A percentile compares a stretch with the other conserved stretches of the same genome.
phyloP scores from a whole-genome alignment of 2,888 invertebrate species.

The Odontocerum albicorne region DNA sequence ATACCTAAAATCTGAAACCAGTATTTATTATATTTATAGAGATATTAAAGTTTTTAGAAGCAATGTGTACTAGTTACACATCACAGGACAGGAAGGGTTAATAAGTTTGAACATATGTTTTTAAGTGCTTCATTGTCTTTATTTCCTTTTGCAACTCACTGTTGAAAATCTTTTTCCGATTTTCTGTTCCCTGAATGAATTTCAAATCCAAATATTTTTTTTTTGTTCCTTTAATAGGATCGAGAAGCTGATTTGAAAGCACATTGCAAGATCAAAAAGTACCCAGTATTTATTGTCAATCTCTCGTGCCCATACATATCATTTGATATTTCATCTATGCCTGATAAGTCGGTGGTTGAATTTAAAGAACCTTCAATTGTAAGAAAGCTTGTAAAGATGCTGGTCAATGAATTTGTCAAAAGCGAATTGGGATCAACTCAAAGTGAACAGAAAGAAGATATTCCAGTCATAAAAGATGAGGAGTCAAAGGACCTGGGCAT shows the following conservation, averaged over 20 bases:
- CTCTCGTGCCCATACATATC: slow-evolving; percentile 54
- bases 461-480: too few species aligned
- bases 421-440: slow-evolving; percentile 43
- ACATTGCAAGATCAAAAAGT: slow-evolving; percentile 34
- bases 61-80: too few species aligned
- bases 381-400: slow-evolving; percentile 46
- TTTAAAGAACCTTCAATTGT: slow-evolving; percentile 56
- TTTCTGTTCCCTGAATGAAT: too few species aligned
- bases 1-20: too few species aligned
- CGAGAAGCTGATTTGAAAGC: not conserved
- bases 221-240: slow-evolving; percentile 16
- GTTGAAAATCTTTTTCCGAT: too few species aligned
- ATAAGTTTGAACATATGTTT: too few species aligned
- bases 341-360: slow-evolving; percentile 54
- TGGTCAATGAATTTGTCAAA: slow-evolving; percentile 40
- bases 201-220: not conserved
- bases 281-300: slow-evolving; percentile 56
- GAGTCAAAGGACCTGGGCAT: too few species aligned
- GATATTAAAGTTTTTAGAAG: too few species aligned
- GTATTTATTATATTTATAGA: too few species aligned
- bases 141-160: too few species aligned
- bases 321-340: slow-evolving; percentile 54
- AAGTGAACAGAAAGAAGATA: slow-evolving; percentile 9
- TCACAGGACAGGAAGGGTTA: too few species aligned
- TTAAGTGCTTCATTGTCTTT: too few species aligned